These are phyloP conservation scores for Colinus virginianus DNA, from an alignment of 2,113 vertebrate species.

Conservation along the genomic window DNA sequence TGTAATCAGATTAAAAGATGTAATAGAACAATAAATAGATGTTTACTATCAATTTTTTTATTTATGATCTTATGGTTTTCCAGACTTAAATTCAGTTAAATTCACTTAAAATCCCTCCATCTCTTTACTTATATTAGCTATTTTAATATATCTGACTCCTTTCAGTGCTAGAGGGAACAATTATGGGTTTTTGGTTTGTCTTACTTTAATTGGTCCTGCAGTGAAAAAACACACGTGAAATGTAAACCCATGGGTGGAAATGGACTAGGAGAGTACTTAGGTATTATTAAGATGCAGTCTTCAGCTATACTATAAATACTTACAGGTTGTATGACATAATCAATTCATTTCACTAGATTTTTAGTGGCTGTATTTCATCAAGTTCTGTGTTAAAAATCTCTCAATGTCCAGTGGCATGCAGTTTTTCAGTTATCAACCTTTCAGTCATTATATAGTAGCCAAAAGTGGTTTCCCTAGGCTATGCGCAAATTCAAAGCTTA, in stretches of 20 bases:
- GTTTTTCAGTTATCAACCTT: not conserved
- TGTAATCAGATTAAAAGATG: conserved; percentile 13
- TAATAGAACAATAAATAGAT: not conserved
- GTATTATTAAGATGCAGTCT: not conserved
- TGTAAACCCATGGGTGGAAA: not conserved
- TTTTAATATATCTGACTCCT: not conserved
- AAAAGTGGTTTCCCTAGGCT: not conserved
- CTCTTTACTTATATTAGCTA: not conserved
- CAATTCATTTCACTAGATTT: not conserved
- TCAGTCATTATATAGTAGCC: not conserved
- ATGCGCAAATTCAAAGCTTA: not conserved
- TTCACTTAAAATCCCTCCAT: not conserved
- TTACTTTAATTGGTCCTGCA: not conserved
- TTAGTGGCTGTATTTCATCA: not conserved
- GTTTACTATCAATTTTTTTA: not conserved
- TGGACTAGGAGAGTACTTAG: not conserved
- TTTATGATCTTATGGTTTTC: not conserved
- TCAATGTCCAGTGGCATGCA: accelerated
- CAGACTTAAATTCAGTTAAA: not conserved
- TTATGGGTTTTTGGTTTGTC: accelerated
- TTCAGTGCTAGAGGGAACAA: not conserved
- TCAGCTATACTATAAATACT: not conserved
- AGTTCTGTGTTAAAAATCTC: not conserved
- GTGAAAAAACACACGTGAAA: not conserved
- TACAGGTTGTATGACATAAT: not conserved